phyloP scores from a whole-genome alignment of 2,797 vertebrate species.

The Peromyscus attwateri region DNA sequence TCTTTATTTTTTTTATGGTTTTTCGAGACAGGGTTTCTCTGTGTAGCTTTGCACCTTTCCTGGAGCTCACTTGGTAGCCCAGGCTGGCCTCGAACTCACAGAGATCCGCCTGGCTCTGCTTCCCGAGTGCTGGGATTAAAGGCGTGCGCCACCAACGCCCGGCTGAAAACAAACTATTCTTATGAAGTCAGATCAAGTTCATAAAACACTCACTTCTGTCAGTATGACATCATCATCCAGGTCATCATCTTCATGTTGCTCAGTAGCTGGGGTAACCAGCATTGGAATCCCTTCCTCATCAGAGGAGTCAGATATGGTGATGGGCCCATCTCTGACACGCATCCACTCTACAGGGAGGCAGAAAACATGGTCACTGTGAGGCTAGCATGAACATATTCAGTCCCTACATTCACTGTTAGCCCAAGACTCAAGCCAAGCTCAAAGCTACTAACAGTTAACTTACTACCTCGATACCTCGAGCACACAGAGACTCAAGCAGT shows the following conservation, averaged over 20 bases:
- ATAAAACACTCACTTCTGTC: conserved; percentile 90
- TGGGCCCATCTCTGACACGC: conserved; percentile 85
- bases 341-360: conserved; percentile 85
- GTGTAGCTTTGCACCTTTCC: no score
- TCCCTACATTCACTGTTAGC: not conserved
- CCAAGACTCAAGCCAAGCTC: conserved; percentile 6
- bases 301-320: conserved; percentile 95
- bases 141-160: no score
- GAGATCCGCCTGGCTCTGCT: no score
- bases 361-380: conserved; percentile 37
- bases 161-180: not conserved
- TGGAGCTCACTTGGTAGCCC: no score
- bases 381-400: not conserved
- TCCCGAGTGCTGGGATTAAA: no score
- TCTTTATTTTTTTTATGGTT: no score
- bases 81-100: no score
- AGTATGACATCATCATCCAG: conserved; percentile 93
- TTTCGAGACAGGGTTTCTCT: no score
- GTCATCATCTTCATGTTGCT: conserved; percentile 85
- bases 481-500: not conserved
- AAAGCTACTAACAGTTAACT: not conserved
- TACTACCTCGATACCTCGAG: conserved; percentile 14
- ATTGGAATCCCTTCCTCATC: conserved; percentile 89
- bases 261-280: conserved; percentile 77
- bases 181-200: not conserved